phyloP scores from a whole-genome alignment of 2,888 invertebrate species.

The Agriopis leucophaearia region DNA sequence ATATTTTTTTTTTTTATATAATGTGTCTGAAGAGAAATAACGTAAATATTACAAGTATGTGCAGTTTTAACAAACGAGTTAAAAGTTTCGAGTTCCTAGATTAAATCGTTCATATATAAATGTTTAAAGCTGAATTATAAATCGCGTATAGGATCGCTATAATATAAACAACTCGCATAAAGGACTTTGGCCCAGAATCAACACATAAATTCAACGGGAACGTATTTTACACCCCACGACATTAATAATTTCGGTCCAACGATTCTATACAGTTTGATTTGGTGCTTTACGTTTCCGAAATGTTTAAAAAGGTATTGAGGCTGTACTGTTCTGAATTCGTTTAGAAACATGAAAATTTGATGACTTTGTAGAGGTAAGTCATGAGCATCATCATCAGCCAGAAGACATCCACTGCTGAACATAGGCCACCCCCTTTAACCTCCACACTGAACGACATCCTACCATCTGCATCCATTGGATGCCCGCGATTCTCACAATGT shows the following conservation, averaged over 20 bases:
- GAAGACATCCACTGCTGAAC: too few relatives aligned
- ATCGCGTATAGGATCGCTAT: slow-evolving; percentile 23
- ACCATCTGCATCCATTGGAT: too few relatives aligned
- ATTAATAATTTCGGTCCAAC: slow-evolving; percentile 36
- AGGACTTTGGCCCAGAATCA: slow-evolving; percentile 34
- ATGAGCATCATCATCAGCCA: too few relatives aligned
- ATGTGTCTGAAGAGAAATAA: too few relatives aligned
- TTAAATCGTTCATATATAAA: slow-evolving; percentile 1
- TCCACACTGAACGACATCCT: too few relatives aligned
- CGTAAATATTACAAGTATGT: too few relatives aligned
- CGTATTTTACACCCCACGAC: slow-evolving; percentile 32
- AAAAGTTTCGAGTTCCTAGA: background rate
- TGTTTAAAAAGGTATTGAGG: slow-evolving; percentile 1
- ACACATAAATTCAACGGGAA: slow-evolving; percentile 33
- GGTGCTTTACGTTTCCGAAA: slow-evolving; percentile 11
- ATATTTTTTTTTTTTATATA: too few relatives aligned
- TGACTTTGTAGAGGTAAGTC: too few relatives aligned
- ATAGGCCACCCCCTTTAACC: too few relatives aligned
- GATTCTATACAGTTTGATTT: slow-evolving; percentile 30
- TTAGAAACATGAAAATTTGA: background rate
- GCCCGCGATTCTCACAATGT: too few relatives aligned
- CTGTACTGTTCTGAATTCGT: background rate
- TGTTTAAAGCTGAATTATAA: slow-evolving; percentile 18
- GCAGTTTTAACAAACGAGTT: too few relatives aligned
- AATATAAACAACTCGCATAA: slow-evolving; percentile 28